Evolutionary conservation across 1,140 invertebrate species (phyloP).

Genomic region (Sinonovacula constricta): DNA sequence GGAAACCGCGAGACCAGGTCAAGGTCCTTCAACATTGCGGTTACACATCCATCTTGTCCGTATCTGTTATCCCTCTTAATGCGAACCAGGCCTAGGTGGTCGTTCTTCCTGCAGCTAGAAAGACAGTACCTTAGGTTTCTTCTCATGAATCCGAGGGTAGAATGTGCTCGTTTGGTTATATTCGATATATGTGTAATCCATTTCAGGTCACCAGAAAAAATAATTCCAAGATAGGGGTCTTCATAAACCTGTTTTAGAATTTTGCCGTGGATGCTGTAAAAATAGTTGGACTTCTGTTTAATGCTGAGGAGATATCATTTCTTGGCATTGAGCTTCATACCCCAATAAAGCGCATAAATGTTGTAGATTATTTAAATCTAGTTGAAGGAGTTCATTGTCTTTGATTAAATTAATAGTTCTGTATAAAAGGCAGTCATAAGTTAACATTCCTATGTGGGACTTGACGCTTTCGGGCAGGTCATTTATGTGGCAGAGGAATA

Average conservation of each 20-base stretch:
- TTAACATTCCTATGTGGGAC: not conserved
- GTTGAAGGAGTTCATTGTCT: not conserved
- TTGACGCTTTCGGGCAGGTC: not conserved
- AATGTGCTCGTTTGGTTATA: constrained; percentile 24
- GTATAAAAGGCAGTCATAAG: constrained; percentile 1
- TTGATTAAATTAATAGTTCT: not conserved
- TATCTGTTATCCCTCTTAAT: too few species aligned
- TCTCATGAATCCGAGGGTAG: constrained; percentile 48
- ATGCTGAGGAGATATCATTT: constrained; percentile 51
- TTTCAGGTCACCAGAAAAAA: constrained; percentile 47
- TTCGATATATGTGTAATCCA: constrained; percentile 42
- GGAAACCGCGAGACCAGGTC: too few species aligned
- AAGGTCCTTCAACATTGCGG: too few species aligned
- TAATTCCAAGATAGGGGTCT: constrained; percentile 47
- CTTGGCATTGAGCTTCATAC: constrained; percentile 53
- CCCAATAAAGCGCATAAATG: constrained; percentile 37
- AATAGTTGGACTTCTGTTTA: constrained; percentile 22
- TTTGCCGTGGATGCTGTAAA: constrained; percentile 38
- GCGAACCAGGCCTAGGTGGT: too few species aligned
- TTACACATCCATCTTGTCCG: not conserved
- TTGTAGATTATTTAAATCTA: not conserved
- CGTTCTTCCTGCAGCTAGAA: constrained; percentile 20
- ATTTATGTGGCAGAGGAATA: constrained; percentile 12
- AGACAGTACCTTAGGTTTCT: constrained; percentile 47
- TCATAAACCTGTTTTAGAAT: constrained; percentile 39